Conservation (phyloP, 2,797 vertebrate genomes). For the Dryobates pubescens region DNA sequence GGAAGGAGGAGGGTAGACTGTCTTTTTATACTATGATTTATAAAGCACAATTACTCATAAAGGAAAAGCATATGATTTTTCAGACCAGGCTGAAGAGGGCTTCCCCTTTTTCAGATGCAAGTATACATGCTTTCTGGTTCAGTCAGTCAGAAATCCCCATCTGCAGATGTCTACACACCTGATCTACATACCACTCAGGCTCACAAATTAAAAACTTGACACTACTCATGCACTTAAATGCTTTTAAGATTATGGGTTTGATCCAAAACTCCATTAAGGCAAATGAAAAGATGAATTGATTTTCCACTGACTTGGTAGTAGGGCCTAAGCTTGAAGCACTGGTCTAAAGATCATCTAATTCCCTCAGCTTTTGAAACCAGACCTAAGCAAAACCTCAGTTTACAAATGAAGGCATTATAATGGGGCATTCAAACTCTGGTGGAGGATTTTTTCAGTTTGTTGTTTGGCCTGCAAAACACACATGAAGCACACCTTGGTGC, state of each 20-base stretch:
- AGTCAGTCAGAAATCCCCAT: neutral
- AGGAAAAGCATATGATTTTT: neutral
- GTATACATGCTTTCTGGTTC: neutral
- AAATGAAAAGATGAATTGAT: slow-evolving; percentile 51
- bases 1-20: neutral
- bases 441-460: slow-evolving; percentile 7
- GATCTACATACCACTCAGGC: neutral
- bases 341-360: slow-evolving; percentile 22
- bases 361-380: neutral
- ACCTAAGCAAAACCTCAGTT: slow-evolving; percentile 2
- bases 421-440: slow-evolving; percentile 17
- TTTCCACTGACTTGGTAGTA: slow-evolving; percentile 55
- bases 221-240: slow-evolving; percentile 18
- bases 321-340: slow-evolving; percentile 1
- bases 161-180: neutral
- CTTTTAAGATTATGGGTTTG: slow-evolving; percentile 60
- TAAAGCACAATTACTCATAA: neutral
- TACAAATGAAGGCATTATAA: slow-evolving; percentile 32
- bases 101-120: neutral
- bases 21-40: neutral
- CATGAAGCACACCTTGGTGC: neutral
- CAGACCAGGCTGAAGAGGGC: neutral
- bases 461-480: neutral
- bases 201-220: slow-evolving; percentile 42
- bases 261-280: slow-evolving; percentile 63